Evolutionary conservation across 64 coral and sea anemone species (phyloP).

Genomic region (Exaiptasia diaphana): DNA sequence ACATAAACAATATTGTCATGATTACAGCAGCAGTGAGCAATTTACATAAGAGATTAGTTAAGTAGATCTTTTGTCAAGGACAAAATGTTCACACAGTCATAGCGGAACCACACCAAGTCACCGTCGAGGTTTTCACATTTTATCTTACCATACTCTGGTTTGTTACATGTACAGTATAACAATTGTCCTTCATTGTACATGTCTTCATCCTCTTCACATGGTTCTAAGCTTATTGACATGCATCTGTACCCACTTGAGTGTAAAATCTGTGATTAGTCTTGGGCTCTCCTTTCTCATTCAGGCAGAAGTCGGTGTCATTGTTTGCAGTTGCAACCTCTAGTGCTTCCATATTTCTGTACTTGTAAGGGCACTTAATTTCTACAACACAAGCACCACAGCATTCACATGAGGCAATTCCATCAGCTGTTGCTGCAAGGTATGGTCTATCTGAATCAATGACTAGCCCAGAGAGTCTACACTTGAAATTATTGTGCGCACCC

Average conservation of each 20-base stretch:
- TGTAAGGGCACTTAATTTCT: slow-evolving; percentile 33
- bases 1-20: slow-evolving; percentile 32
- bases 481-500: not conserved
- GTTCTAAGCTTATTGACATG: slow-evolving; percentile 17
- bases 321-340: slow-evolving; percentile 11
- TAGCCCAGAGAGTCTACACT: slow-evolving; percentile 33
- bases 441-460: not conserved
- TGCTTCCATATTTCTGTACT: slow-evolving; percentile 6
- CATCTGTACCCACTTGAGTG: slow-evolving; percentile 37
- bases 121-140: slow-evolving; percentile 36
- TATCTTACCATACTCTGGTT: slow-evolving; percentile 55
- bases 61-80: slow-evolving; percentile 35
- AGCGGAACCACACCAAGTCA: slow-evolving; percentile 56
- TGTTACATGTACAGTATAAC: slow-evolving; percentile 44
- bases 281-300: slow-evolving; percentile 9
- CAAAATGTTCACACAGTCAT: slow-evolving; percentile 46
- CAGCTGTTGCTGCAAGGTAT: slow-evolving; percentile 29
- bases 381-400: slow-evolving; percentile 31
- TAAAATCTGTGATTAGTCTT: slow-evolving; percentile 42
- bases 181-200: not conserved
- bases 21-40: slow-evolving; percentile 25
- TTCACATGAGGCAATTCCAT: slow-evolving; percentile 37
- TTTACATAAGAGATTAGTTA: slow-evolving; percentile 14
- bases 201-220: not conserved
- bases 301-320: slow-evolving; percentile 17